Percentiles rank a stretch among this genome's conserved stretches.
Conservation (phyloP, 2,797 vertebrate species). For the Labeo calbasu region DNA sequence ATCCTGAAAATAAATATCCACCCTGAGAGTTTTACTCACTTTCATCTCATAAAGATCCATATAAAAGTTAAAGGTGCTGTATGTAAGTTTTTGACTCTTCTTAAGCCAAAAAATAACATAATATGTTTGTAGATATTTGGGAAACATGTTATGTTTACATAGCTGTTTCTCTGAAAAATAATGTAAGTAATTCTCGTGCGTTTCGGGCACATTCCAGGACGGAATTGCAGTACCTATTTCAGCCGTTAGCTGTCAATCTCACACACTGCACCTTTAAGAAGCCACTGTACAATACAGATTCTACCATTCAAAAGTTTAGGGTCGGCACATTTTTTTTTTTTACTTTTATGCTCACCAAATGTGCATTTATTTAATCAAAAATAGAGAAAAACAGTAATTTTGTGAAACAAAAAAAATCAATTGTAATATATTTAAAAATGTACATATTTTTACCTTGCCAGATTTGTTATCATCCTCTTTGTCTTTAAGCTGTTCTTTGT, state of each 20-base stretch:
- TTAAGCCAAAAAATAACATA: too few species aligned
- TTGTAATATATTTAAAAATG: not conserved
- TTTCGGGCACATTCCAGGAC: too few species aligned
- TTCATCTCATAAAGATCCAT: not conserved
- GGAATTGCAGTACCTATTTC: too few species aligned
- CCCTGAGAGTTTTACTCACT: not conserved
- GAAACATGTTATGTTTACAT: too few species aligned
- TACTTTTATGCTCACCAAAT: not conserved
- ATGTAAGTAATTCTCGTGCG: too few species aligned
- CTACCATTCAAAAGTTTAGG: not conserved
- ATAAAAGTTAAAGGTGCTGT: too few species aligned
- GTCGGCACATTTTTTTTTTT: not conserved
- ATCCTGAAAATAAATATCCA: constrained; percentile 75
- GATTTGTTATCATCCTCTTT: constrained; percentile 89
- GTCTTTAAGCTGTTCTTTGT: constrained; percentile 86
- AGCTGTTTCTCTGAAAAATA: too few species aligned
- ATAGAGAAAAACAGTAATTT: not conserved
- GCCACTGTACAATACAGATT: not conserved
- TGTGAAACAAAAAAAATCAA: not conserved
- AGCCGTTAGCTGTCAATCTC: too few species aligned
- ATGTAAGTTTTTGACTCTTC: too few species aligned
- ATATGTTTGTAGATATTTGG: too few species aligned
- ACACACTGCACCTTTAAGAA: not conserved
- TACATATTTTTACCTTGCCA: constrained; percentile 68
- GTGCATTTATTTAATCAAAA: not conserved